Base-by-base conservation (phyloP, 2,888 invertebrate species). In the Megaustenia siamemsis region DNA sequence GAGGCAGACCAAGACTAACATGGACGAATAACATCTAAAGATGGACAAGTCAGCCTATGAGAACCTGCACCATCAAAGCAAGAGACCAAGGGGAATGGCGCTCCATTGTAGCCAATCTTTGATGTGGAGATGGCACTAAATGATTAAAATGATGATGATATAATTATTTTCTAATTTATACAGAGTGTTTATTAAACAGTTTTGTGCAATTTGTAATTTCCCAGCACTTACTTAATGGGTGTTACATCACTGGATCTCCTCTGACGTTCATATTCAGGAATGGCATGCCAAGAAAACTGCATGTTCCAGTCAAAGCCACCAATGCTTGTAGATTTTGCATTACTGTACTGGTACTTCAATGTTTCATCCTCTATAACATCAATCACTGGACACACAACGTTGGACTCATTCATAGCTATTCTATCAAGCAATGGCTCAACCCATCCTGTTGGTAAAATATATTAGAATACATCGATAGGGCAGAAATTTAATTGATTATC, bases 251-350 rank as follows among this genome's bases (percentile, higher is more conserved):
- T 89, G 38, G 86, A 83, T 32, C 94, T 86, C 43, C 93, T 82
- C 76, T 90, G 88, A 63, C 91, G 85, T 85, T 94, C 94, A 24
- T 91, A 96, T 28, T 98, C 97, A 0, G 99, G 99, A 82, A 99
- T 98, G 45, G 97, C 96, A 94, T 99, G 99, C 99, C 99, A 99
- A 95, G 98, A 99, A 95, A 99, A 99, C 95, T 96, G 95, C 63
- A 96, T 93, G 90, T 95, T 95, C 96, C 96, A 96, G 91, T 95
- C 95, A 92, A 96, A 96, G 35, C 96, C 96, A 8, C 96, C 96
- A 28, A 96, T 95, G 87, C 92, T 92, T 56, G 93, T 93, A 56
- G 90, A 87, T 82, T 92, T 91, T 78, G 93, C 93, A 85, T 90
- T 93, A 82, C 93, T 89, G 87, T 93, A 93, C 88, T 93, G 93